phyloP scores from a whole-genome alignment of 2,888 invertebrate genomes.

The Antitype chi region DNA sequence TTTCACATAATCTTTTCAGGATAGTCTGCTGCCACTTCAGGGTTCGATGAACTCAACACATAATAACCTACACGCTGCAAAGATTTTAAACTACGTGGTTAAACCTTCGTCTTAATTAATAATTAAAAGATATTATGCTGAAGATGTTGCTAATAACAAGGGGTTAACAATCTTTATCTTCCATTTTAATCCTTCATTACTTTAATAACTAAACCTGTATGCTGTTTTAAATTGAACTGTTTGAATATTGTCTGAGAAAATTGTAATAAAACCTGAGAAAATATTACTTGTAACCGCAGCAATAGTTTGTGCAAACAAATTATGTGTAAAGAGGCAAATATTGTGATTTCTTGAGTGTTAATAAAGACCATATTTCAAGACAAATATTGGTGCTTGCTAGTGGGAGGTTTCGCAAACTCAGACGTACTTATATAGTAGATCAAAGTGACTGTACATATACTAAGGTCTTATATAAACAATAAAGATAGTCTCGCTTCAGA shows the following conservation, averaged over 20 bases:
- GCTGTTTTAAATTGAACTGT: background rate
- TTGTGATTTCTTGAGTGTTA: slow-evolving; percentile 28
- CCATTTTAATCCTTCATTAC: slow-evolving; percentile 11
- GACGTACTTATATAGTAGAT: background rate
- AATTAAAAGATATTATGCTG: slow-evolving; percentile 20
- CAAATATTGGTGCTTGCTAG: slow-evolving; percentile 27
- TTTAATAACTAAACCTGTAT: background rate
- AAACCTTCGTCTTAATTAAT: slow-evolving; percentile 19
- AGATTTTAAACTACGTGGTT: slow-evolving; percentile 23
- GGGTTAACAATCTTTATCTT: slow-evolving; percentile 1
- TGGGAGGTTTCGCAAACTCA: background rate
- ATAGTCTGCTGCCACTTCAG: background rate
- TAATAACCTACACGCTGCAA: background rate
- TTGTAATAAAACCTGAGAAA: background rate
- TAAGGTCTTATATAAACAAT: slow-evolving; percentile 7
- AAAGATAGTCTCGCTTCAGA: background rate
- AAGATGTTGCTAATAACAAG: slow-evolving; percentile 4
- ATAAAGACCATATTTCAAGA: slow-evolving; percentile 24
- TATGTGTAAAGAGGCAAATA: slow-evolving; percentile 13
- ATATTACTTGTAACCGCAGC: background rate
- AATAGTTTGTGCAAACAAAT: slow-evolving; percentile 11
- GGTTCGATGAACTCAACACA: slow-evolving; percentile 22
- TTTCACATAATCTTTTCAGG: background rate
- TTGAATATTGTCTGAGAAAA: background rate
- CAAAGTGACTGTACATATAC: slow-evolving; percentile 6